Evolutionary conservation across 2,888 invertebrate genomes (phyloP).

Genomic region (Crossocerus cetratus): DNA sequence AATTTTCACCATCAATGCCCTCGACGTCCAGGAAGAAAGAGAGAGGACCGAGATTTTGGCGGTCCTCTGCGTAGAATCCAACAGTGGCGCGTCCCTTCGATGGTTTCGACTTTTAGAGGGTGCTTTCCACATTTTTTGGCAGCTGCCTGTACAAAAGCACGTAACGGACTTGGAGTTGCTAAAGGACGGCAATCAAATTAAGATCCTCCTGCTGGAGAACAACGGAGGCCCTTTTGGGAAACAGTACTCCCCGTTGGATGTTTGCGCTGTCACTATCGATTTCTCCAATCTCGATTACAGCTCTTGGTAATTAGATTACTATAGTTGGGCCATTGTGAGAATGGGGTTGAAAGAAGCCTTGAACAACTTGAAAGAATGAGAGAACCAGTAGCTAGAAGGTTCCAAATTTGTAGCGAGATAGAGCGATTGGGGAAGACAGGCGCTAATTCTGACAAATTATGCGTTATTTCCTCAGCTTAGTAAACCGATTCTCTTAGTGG

Average conservation of each 20-base stretch:
- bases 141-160: conserved; percentile 60
- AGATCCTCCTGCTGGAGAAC: conserved; percentile 65
- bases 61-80: conserved; percentile 58
- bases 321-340: not conserved
- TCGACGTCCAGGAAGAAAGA: not conserved
- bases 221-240: conserved; percentile 36
- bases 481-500: too few relatives aligned
- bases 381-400: not conserved
- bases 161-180: conserved; percentile 63
- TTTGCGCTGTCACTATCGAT: conserved; percentile 71
- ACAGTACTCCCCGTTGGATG: conserved; percentile 58
- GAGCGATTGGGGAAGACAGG: too few relatives aligned
- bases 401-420: not conserved
- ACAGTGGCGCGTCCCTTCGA: conserved; percentile 53
- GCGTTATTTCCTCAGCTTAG: too few relatives aligned
- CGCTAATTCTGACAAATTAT: too few relatives aligned
- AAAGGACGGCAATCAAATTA: conserved; percentile 54
- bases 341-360: too few relatives aligned
- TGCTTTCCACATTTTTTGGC: conserved; percentile 59
- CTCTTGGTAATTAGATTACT: conserved; percentile 69
- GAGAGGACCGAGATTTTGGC: conserved; percentile 42
- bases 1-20: conserved; percentile 51
- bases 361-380: too few relatives aligned
- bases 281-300: conserved; percentile 38
- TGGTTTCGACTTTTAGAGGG: conserved; percentile 68